These are phyloP conservation scores for Tachysurus fulvidraco DNA, from an alignment of 2,113 vertebrate species.

Conservation along the genomic window DNA sequence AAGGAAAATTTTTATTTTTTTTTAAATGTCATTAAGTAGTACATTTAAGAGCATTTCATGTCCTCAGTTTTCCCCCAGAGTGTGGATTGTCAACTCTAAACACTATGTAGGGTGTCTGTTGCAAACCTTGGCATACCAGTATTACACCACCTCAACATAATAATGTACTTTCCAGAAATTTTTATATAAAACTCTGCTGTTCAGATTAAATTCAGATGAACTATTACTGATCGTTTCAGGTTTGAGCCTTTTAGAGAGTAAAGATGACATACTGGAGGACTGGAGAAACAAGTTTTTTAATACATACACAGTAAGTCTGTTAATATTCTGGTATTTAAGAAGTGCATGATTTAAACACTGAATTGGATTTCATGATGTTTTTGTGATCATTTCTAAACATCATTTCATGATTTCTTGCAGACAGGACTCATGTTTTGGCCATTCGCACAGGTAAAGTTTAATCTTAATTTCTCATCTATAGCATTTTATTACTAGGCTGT, in stretches of 20 bases:
- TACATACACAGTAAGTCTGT: constrained; percentile 82
- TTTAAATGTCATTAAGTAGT: neutral
- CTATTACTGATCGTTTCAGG: constrained; percentile 64
- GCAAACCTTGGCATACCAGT: neutral
- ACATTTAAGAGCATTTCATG: neutral
- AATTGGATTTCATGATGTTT: neutral
- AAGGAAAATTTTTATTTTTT: no score
- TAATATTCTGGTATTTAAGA: neutral
- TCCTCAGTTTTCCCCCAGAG: neutral
- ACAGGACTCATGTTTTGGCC: constrained; percentile 89
- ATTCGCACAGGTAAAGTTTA: constrained; percentile 83
- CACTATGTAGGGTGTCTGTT: neutral
- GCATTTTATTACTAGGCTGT: neutral
- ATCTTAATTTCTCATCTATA: constrained; percentile 27
- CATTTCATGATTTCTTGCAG: constrained; percentile 69
- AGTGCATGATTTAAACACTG: constrained; percentile 1
- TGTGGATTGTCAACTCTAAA: constrained; percentile 34
- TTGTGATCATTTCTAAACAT: neutral
- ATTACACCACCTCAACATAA: neutral
- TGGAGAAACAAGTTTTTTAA: constrained; percentile 88
- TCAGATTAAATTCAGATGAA: neutral
- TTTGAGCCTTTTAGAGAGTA: constrained; percentile 83
- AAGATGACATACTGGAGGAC: constrained; percentile 84
- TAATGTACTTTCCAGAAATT: constrained; percentile 29
- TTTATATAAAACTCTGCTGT: neutral